Percentiles rank a stretch among this genome's conserved stretches.
These are phyloP conservation scores for Mechanitis mazaeus DNA, from an alignment of 2,888 invertebrate genomes.

Conservation along the genomic window DNA sequence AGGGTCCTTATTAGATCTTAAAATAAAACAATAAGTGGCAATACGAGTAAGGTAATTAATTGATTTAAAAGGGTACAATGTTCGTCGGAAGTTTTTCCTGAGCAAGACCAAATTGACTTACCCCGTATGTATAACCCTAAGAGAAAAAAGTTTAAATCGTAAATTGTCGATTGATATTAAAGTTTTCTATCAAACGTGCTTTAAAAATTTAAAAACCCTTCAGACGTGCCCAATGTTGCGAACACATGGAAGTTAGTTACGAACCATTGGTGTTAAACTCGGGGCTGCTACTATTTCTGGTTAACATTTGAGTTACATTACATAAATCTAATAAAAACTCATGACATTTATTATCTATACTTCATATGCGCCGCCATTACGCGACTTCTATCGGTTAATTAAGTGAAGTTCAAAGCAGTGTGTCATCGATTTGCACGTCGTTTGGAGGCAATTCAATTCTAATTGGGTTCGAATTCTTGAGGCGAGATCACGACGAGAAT, in stretches of 20 bases:
- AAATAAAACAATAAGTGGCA: slow-evolving; percentile 50
- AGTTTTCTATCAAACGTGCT: slow-evolving; percentile 12
- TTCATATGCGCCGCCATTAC: slow-evolving; percentile 12
- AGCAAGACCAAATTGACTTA: slow-evolving; percentile 59
- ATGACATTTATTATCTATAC: background rate
- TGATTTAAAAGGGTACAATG: slow-evolving; percentile 66
- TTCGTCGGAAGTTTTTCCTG: slow-evolving; percentile 67
- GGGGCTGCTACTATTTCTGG: too few relatives aligned
- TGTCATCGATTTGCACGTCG: slow-evolving; percentile 60
- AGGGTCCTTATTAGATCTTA: too few relatives aligned
- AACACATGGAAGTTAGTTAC: too few relatives aligned
- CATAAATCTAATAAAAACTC: background rate
- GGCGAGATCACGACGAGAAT: slow-evolving; percentile 34
- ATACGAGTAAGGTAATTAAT: slow-evolving; percentile 59
- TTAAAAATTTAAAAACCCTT: too few relatives aligned
- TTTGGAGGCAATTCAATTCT: slow-evolving; percentile 55
- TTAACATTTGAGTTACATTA: too few relatives aligned
- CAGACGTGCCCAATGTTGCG: too few relatives aligned
- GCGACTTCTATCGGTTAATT: slow-evolving; percentile 34
- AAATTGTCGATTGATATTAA: slow-evolving; percentile 24
- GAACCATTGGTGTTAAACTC: too few relatives aligned
- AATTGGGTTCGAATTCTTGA: slow-evolving; percentile 58
- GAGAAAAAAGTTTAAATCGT: slow-evolving; percentile 31
- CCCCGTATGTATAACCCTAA: slow-evolving; percentile 43
- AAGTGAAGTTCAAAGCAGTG: slow-evolving; percentile 38